Base-by-base conservation (phyloP, 2,888 invertebrate genomes). In the Penaeus monodon region DNA sequence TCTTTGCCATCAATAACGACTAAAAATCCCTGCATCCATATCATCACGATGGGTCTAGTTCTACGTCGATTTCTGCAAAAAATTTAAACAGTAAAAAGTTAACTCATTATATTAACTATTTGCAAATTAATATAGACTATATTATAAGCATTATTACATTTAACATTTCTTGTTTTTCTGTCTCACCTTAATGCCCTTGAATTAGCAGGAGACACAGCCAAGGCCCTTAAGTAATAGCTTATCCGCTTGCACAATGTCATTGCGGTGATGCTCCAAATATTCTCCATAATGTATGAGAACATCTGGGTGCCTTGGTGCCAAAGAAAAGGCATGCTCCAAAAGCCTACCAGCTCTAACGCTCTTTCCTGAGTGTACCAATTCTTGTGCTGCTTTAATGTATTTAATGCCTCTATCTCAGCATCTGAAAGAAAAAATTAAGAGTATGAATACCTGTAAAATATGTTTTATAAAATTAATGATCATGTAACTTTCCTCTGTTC, bases 271-370 rank as follows among this genome's bases (percentile, higher is more conserved):
- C 92, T 99, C 98, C 86, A 98, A 92, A 92, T 97, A 98, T 92
- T 98, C 97, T 22, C 99, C 99, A 92, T 97, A 99, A 91, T 96
- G 96, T 90, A 97, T 96, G 17, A 99, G 93, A 79, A 99, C 95
- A 91, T 99, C 98, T 0, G 98, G 96, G 93, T 99, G 97, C 91
- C 95, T 95, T 0, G 99, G 99, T 24, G 97, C 97, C 70, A 99
- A 93, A 0, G 97, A 96, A 86, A 97, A 94, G 0, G 98, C 98
- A 93, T 99, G 98, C 92, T 97, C 95, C 91, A 97, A 96, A 63
- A 97, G 92, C 92, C 96, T 96, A 66, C 95, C 93, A 0, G 98
- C 98, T 93, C 97, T 98, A 84, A 96, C 96, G 57, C 70, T 78
- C 70, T 88, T 88, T n/a, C 89, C 89, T 6, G 49, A 68, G 76